Base-by-base conservation (phyloP, 2,888 invertebrate species). In the Biston stratarius region DNA sequence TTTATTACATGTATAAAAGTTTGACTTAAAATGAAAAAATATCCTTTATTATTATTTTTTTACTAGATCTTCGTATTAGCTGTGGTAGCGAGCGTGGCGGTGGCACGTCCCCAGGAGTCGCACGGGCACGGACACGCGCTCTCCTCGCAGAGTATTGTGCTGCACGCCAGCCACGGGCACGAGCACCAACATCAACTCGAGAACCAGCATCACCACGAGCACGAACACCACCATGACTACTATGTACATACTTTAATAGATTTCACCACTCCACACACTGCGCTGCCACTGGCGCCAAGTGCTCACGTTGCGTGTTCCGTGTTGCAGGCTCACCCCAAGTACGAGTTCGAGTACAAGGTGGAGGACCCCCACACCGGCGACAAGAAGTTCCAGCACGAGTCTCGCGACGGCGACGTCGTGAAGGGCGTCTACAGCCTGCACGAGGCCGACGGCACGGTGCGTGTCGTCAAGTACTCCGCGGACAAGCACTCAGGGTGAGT, bases 391-490 rank as follows among this genome's bases (percentile, higher is more conserved):
- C 91, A 91, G 77, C 82, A 88, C 56, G 94, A 94, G 83, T 82
- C 84, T 71, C 86, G 90, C 62, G 91, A 93, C 84, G 95, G 95
- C 6, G 91, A 95, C 76, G 88, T 86, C 24, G 95, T 95, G 65
- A 90, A 93, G 75, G 95, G 95, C 24, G 74, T 93, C 76, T 95
- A 95, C 83, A 90, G 89, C 44, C 84, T 94, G 67, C 91, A 93
- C 76, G 92, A 94, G 77, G 88, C 94, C 33, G 94, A 91, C 67
- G 94, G 94, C 71, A 90, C 91, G 74, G 76, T 93, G 72, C 87
- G 94, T 73, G 88, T 88, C 42, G 94, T 94, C 8, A 88, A 93
- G 74, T 94, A 94, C 82, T 83, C 86, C 73, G 94, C 93, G 36
- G 92, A 83, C 72, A 76, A 83, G 48, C 77, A 83, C 63, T 77